Evolutionary conservation across 2,888 invertebrate genomes (phyloP).

Genomic region (Heliconius ismenius): DNA sequence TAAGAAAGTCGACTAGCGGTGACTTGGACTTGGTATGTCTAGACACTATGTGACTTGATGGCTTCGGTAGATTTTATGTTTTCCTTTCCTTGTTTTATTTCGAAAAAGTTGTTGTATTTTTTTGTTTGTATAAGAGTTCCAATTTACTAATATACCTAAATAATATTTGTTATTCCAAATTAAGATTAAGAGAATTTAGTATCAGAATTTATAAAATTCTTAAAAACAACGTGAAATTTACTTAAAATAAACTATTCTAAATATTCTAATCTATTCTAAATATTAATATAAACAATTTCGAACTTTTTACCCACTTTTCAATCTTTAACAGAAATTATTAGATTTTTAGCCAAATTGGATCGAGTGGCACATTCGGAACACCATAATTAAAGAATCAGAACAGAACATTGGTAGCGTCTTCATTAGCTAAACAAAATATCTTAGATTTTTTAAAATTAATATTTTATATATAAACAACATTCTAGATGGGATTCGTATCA

Average conservation of each 20-base stretch:
- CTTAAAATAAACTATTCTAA: too few species aligned
- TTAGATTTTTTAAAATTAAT: too few species aligned
- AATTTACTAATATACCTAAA: too few species aligned
- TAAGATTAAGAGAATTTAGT: too few species aligned
- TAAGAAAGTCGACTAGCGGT: slow-evolving; percentile 39
- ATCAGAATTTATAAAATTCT: too few species aligned
- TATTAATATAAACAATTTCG: background rate
- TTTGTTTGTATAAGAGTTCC: too few species aligned
- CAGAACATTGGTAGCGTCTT: background rate
- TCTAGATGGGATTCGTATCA: background rate
- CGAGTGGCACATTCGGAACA: background rate
- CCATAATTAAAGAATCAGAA: background rate
- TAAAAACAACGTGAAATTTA: too few species aligned
- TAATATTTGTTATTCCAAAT: too few species aligned
- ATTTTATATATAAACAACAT: background rate
- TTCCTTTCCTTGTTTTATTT: background rate
- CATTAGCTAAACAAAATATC: background rate
- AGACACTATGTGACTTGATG: background rate
- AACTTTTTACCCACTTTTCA: background rate
- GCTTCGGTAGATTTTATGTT: background rate
- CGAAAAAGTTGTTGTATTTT: too few species aligned
- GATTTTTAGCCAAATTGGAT: background rate
- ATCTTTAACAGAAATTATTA: background rate
- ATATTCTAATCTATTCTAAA: too few species aligned
- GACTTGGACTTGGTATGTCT: slow-evolving; percentile 16